Conservation (phyloP, 1,140 invertebrate species). For the Eumaeus atala region DNA sequence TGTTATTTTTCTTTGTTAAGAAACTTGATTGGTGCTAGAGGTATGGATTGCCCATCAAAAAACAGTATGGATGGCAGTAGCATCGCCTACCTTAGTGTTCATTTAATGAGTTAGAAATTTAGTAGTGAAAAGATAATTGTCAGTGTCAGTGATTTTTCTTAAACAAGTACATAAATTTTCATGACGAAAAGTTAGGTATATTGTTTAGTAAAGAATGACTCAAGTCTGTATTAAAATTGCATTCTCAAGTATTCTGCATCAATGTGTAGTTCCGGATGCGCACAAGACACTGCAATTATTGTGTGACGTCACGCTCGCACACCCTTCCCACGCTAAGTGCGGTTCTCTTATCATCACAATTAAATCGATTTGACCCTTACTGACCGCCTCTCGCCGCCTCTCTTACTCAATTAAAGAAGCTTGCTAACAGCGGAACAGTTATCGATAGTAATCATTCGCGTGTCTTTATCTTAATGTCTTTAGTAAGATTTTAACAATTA, state of each 20-base stretch:
- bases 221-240: conserved; percentile 3
- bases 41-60: too few species aligned
- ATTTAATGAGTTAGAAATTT: too few species aligned
- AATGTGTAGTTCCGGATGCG: conserved; percentile 31
- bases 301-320: conserved; percentile 38
- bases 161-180: too few species aligned
- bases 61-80: too few species aligned
- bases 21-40: too few species aligned
- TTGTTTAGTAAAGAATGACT: too few species aligned
- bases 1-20: too few species aligned
- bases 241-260: conserved; percentile 11
- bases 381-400: conserved; percentile 40
- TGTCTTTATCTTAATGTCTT: not conserved
- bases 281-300: conserved; percentile 44
- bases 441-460: conserved; percentile 4
- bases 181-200: too few species aligned
- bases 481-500: not conserved
- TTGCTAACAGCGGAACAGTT: conserved; percentile 1
- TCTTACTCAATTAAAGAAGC: conserved; percentile 29
- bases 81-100: too few species aligned
- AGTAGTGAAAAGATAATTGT: too few species aligned
- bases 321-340: conserved; percentile 48
- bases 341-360: conserved; percentile 54
- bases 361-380: conserved; percentile 56
- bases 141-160: too few species aligned